Base-by-base conservation (phyloP, 2,113 vertebrate genomes). In the Eublepharis macularius region DNA sequence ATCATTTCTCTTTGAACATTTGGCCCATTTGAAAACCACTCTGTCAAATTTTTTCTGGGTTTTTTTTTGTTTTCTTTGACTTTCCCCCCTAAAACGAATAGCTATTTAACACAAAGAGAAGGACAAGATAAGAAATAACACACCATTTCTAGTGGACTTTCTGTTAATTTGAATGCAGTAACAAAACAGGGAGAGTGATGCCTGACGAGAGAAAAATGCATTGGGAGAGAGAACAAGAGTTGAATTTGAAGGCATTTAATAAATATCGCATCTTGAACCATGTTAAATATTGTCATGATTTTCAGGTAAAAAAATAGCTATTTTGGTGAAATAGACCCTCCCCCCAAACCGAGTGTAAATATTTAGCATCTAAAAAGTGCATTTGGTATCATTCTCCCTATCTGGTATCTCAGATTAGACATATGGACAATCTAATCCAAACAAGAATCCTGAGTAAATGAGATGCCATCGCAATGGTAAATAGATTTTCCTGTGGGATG, bases 1-100 rank as follows among this genome's bases (percentile, higher is more conserved):
- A 51, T 91, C 91, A 93, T 94, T 94, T 85, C 83, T 88, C 74
- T 84, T 84, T 43, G 21, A 43, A 69, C 85, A 73, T 90, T 94
- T 92, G 82, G 83, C 80, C 85, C 88, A 83, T 87, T 19, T 91
- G 70, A 88, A 93, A 95, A 86, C 29, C 76, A 81, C 87, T 63
- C 14, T 79, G 88, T 90, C 88, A 78, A 41, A 92, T 93, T 90
- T 91, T 79, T 10, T 26, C 60, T 21, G 19, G 2, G 51, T 54
- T 0, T 54, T 0, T 76, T 43, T 57, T 92, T 92, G 89, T 69
- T 89, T 89, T 88, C 29, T 92, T 93, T 94, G 76, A 92, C 92
- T 79, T 81, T 91, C 91, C 92, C 86, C 32, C 4, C 19, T 63
- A 43, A 77, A 70, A 57, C 17, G 54, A 85, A 54, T 68, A 80